Percentiles rank a stretch among this genome's conserved stretches.
Conservation (phyloP, 2,888 invertebrate genomes). For the Lapara coniferarum region DNA sequence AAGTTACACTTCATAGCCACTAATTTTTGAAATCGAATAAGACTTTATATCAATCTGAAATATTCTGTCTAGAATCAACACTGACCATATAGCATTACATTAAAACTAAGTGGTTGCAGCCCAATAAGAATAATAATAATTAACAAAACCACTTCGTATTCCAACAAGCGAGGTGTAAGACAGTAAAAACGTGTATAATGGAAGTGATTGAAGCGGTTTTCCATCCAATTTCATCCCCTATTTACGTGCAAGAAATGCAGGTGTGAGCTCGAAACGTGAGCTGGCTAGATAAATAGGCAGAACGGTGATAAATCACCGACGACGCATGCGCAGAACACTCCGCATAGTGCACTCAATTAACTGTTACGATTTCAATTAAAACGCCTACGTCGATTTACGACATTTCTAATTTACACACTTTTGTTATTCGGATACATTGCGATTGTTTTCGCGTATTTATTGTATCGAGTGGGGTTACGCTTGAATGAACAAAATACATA, state of each 20-base stretch:
- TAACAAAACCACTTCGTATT: conserved; percentile 8
- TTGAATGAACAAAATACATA: neutral
- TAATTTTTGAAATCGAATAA: no score
- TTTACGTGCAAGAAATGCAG: conserved; percentile 52
- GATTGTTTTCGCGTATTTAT: conserved; percentile 35
- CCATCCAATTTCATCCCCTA: conserved; percentile 30
- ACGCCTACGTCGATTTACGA: conserved; percentile 73
- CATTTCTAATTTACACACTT: conserved; percentile 74
- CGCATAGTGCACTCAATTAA: conserved; percentile 71
- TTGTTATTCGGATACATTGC: conserved; percentile 51
- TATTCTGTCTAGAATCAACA: no score
- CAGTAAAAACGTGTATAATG: conserved; percentile 9
- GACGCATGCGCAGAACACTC: conserved; percentile 66
- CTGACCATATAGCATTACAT: no score
- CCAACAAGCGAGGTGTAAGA: conserved; percentile 2
- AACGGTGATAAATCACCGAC: conserved; percentile 66
- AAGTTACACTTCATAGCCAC: no score
- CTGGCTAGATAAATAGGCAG: conserved; percentile 61
- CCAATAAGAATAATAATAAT: conserved; percentile 5
- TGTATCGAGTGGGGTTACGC: neutral
- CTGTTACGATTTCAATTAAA: conserved; percentile 80
- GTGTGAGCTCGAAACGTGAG: conserved; percentile 55
- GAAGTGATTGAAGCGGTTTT: conserved; percentile 1
- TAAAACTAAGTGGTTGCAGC: no score
- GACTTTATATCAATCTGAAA: no score